Conservation (phyloP, 1,140 invertebrate genomes). For the Scaptodrosophila lebanonensis region DNA sequence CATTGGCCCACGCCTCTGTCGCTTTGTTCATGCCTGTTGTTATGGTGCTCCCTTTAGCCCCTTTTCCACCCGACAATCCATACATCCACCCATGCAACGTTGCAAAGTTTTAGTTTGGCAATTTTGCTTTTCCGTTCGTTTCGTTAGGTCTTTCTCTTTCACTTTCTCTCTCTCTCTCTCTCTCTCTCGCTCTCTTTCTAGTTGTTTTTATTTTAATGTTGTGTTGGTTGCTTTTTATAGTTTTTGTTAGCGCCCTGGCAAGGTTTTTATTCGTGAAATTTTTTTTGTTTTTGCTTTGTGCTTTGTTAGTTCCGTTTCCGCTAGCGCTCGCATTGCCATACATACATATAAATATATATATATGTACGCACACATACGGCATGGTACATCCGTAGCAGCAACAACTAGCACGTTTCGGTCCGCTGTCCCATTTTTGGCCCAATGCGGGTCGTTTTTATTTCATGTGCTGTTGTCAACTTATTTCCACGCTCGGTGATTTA, state of each 20-base stretch:
- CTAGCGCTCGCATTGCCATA: slow-evolving; percentile 10
- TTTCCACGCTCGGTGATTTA: slow-evolving; percentile 59
- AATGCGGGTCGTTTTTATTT: slow-evolving; percentile 50
- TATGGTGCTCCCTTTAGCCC: slow-evolving; percentile 43
- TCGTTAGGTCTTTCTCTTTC: slow-evolving; percentile 43
- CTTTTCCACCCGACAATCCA: too few species aligned
- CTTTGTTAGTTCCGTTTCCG: slow-evolving; percentile 71
- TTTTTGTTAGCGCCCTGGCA: too few species aligned
- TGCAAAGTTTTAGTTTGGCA: slow-evolving; percentile 71
- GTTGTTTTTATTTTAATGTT: slow-evolving; percentile 23
- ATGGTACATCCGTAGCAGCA: neutral
- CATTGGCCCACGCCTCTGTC: slow-evolving; percentile 18
- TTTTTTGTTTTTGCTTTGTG: slow-evolving; percentile 54
- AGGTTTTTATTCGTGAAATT: too few species aligned
- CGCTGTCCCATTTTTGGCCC: slow-evolving; percentile 44
- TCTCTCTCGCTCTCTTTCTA: slow-evolving; percentile 12
- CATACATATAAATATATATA: too few species aligned
- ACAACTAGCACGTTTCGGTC: slow-evolving; percentile 2
- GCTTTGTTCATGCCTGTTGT: slow-evolving; percentile 14
- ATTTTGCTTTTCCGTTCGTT: slow-evolving; percentile 68
- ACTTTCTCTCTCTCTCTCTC: slow-evolving; percentile 25
- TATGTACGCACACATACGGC: slow-evolving; percentile 4
- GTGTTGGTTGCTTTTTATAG: slow-evolving; percentile 22
- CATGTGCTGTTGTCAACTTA: slow-evolving; percentile 64
- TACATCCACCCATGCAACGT: slow-evolving; percentile 25